Base-by-base conservation (phyloP, 2,888 invertebrate species). In the Drosophila yooni region DNA sequence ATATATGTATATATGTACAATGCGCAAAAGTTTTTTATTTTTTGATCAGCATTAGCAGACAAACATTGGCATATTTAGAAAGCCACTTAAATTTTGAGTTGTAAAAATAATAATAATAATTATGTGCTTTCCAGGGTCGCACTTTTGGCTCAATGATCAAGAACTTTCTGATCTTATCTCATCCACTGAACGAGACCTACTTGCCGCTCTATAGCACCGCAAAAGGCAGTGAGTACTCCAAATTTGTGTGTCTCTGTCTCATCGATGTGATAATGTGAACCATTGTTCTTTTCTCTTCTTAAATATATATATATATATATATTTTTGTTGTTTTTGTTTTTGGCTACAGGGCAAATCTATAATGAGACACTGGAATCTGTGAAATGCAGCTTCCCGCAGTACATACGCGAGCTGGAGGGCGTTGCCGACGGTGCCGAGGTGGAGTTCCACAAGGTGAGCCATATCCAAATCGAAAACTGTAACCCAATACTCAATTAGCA, bases 401-500 rank as follows among this genome's bases (percentile, higher is more conserved):
- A 98, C 90, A 94, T 98, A 2, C 94, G 95, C 71, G 98, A 98
- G 93, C 94, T 98, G 48, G 95, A 96, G 91, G 98, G 98, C 10
- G 85, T 96, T n/a, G 96, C 98, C 10, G 97, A 97, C 90, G 98
- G 98, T 0, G 96, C 97, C 1, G 94, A 95, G 79, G 96, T 98
- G 6, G 96, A 97, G 0, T 98, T 98, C 92, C 93, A 96, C 82
- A 96, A 97, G 95, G 97, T 97, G 92, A 92, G 83, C 34, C 36
- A 13, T 46, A 34, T 48, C 11, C 51, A 62, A 56, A 48, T 18
- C 25, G 0, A 46, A 15, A 46, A 33, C 34, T 29, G 34, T 15
- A 51, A 31, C 31, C 34, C 31, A 40, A 40, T 27, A 10, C 29
- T 25, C 18, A 59, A 62, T 61, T 67, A 40, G 34, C 21, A 27